These are phyloP conservation scores for Epinotia demarniana DNA, from an alignment of 2,888 invertebrate genomes.

Conservation along the genomic window DNA sequence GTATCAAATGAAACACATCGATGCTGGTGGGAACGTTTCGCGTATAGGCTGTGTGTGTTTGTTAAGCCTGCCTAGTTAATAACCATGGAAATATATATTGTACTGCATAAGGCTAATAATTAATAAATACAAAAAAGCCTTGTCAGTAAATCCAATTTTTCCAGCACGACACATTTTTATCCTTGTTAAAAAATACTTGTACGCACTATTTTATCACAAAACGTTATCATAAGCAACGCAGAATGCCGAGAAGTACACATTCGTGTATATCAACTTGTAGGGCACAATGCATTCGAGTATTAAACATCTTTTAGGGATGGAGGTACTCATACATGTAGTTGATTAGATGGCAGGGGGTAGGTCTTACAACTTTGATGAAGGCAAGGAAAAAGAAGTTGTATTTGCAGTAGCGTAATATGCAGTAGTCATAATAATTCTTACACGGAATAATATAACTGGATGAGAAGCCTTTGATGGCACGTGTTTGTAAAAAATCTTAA, in stretches of 20 bases:
- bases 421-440: slow-evolving; percentile 40
- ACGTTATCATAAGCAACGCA: not conserved
- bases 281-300: not conserved
- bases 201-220: not conserved
- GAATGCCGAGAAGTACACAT: not conserved
- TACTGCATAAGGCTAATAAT: too few species aligned
- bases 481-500: too few species aligned
- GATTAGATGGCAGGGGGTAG: slow-evolving; percentile 18
- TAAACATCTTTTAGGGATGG: not conserved
- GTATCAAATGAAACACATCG: too few species aligned
- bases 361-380: slow-evolving; percentile 31
- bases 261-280: not conserved
- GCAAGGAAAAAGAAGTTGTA: slow-evolving; percentile 29
- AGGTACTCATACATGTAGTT: not conserved
- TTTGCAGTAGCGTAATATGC: slow-evolving; percentile 30
- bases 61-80: too few species aligned
- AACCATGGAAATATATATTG: too few species aligned
- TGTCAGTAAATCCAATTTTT: too few species aligned
- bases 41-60: too few species aligned
- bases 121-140: too few species aligned
- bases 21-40: too few species aligned
- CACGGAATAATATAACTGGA: slow-evolving; percentile 18
- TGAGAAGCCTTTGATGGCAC: not conserved
- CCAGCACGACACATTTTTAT: too few species aligned
- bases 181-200: too few species aligned